phyloP scores from a whole-genome alignment of 2,797 vertebrate species.

The Aldrovandia affinis region DNA sequence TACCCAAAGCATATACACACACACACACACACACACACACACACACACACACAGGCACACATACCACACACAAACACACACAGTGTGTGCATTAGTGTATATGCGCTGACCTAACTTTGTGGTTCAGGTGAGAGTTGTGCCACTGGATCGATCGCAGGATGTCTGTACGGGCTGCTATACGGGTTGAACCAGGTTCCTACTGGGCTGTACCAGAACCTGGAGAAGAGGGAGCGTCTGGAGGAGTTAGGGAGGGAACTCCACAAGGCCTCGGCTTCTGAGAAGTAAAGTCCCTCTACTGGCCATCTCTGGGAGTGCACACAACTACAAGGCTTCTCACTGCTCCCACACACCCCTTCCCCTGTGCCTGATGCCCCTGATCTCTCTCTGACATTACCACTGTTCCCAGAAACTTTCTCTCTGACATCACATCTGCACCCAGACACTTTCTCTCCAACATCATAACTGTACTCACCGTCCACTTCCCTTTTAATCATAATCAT shows the following conservation, averaged over 20 bases:
- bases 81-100: neutral
- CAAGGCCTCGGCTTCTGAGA: conserved; percentile 84
- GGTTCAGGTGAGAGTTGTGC: conserved; percentile 86
- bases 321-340: conserved; percentile 42
- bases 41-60: too few relatives aligned
- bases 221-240: conserved; percentile 82
- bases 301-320: conserved; percentile 57
- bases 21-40: neutral
- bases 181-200: conserved; percentile 80
- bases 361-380: conserved; percentile 14
- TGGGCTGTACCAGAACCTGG: conserved; percentile 83
- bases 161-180: conserved; percentile 87
- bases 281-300: conserved; percentile 78
- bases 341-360: conserved; percentile 17
- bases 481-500: neutral
- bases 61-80: too few relatives aligned
- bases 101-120: neutral
- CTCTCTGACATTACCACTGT: conserved; percentile 26
- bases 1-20: too few relatives aligned
- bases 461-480: neutral
- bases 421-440: conserved; percentile 24
- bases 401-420: conserved; percentile 28
- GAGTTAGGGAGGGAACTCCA: conserved; percentile 83
- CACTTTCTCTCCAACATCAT: neutral
- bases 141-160: conserved; percentile 89